phyloP scores from a whole-genome alignment of 2,888 invertebrate species.

The Acanthococcus lagerstroemiae region DNA sequence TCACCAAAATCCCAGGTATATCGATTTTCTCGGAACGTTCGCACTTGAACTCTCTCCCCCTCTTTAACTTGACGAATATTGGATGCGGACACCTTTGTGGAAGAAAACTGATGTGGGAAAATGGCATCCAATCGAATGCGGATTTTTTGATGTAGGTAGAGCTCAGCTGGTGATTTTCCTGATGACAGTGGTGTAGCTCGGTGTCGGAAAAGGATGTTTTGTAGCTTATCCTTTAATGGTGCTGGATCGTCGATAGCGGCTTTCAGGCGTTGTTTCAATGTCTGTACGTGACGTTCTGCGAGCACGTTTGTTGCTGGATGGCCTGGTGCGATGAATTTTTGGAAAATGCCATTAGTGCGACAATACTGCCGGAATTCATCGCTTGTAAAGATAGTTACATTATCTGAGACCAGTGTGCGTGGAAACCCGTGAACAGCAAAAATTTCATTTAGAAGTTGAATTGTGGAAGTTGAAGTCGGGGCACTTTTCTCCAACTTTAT shows the following conservation, averaged over 20 bases:
- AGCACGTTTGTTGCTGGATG: slow-evolving; percentile 34
- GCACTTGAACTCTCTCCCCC: neutral
- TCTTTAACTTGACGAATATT: too few species aligned
- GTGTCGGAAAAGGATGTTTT: slow-evolving; percentile 32
- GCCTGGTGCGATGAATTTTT: slow-evolving; percentile 29
- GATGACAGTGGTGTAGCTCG: slow-evolving; percentile 33
- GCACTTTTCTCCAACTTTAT: neutral
- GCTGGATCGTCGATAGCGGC: slow-evolving; percentile 16
- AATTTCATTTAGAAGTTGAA: slow-evolving; percentile 3
- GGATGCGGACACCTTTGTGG: too few species aligned
- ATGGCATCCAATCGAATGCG: neutral
- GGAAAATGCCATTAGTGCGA: slow-evolving; percentile 34
- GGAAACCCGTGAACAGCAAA: slow-evolving; percentile 19
- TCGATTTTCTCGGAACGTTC: neutral
- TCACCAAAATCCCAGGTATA: neutral
- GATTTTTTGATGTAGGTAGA: neutral
- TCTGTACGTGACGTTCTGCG: slow-evolving; percentile 33
- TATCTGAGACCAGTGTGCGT: slow-evolving; percentile 19
- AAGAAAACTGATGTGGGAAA: too few species aligned
- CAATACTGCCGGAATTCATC: slow-evolving; percentile 35
- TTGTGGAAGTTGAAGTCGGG: neutral
- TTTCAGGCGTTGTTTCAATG: slow-evolving; percentile 28
- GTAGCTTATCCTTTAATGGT: slow-evolving; percentile 26
- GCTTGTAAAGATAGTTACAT: slow-evolving; percentile 35
- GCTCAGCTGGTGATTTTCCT: neutral